Percentiles rank a stretch among this genome's conserved stretches.
These are phyloP conservation scores for Drepanosiphum platanoidis DNA, from an alignment of 2,888 invertebrate genomes.

Conservation along the genomic window DNA sequence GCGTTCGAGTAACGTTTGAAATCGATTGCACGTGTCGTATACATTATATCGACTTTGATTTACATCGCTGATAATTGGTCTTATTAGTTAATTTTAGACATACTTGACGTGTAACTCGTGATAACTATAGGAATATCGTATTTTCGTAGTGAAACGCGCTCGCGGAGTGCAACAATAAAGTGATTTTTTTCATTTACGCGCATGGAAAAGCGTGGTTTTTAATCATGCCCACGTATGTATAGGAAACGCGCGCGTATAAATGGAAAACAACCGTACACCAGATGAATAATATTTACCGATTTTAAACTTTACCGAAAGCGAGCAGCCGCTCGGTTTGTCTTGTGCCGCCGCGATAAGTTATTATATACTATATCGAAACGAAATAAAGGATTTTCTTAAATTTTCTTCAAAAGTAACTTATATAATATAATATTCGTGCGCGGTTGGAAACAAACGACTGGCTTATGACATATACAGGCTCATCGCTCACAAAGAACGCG, in stretches of 20 bases:
- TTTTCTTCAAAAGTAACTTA: not conserved
- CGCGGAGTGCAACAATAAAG: too few species aligned
- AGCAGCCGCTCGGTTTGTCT: not conserved
- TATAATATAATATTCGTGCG: constrained; percentile 13
- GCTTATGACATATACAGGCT: not conserved
- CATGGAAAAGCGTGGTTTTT: too few species aligned
- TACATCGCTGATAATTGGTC: not conserved
- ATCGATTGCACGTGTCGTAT: too few species aligned
- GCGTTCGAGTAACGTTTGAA: too few species aligned
- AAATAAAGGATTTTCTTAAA: not conserved
- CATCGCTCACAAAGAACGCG: not conserved
- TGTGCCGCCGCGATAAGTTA: not conserved
- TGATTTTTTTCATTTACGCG: too few species aligned
- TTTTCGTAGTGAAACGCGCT: too few species aligned
- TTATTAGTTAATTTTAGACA: not conserved
- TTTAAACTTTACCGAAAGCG: not conserved
- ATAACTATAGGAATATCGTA: not conserved
- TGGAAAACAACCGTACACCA: too few species aligned
- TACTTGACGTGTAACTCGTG: too few species aligned
- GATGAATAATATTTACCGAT: not conserved
- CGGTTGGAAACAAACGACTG: not conserved
- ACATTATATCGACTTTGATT: not conserved
- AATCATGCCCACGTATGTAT: not conserved
- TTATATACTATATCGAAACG: not conserved
- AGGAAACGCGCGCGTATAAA: not conserved